Evolutionary conservation across 2,113 vertebrate species (phyloP).

Genomic region (Fregetta grallaria): DNA sequence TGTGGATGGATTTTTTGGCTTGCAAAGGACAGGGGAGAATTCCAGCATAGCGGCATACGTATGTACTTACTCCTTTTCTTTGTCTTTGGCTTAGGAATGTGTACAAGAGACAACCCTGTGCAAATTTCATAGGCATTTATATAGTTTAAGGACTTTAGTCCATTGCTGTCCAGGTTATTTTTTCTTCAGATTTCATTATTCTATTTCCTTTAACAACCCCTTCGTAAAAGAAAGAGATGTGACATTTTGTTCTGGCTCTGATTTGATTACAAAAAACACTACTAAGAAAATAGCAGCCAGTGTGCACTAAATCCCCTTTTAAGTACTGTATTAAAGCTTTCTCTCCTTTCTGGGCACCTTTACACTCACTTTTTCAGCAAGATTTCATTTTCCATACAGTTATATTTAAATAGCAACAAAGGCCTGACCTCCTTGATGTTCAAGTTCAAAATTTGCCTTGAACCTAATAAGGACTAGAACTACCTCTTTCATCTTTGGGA

Average conservation of each 20-base stretch:
- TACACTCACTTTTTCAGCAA: background rate
- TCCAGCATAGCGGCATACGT: fast-evolving
- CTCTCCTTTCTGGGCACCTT: background rate
- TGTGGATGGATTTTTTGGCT: background rate
- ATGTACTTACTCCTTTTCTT: background rate
- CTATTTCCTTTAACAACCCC: background rate
- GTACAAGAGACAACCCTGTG: background rate
- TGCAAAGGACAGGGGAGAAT: background rate
- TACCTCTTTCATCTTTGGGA: background rate
- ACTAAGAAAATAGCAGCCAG: background rate
- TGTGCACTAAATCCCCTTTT: background rate
- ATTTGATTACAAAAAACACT: background rate
- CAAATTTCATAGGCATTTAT: background rate
- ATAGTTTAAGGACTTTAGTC: background rate
- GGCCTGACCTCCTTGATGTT: background rate
- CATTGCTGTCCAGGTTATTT: background rate
- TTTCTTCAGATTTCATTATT: conserved; percentile 1
- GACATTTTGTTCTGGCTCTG: conserved; percentile 6
- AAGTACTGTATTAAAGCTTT: background rate
- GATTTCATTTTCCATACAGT: background rate
- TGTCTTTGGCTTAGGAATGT: background rate
- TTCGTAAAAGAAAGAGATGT: background rate
- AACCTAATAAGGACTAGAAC: background rate
- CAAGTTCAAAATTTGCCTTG: conserved; percentile 32
- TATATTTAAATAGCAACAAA: conserved; percentile 34